Percentiles rank a stretch among this genome's conserved stretches.
Conservation (phyloP, 2,888 invertebrate species). For the Brenthis daphne region DNA sequence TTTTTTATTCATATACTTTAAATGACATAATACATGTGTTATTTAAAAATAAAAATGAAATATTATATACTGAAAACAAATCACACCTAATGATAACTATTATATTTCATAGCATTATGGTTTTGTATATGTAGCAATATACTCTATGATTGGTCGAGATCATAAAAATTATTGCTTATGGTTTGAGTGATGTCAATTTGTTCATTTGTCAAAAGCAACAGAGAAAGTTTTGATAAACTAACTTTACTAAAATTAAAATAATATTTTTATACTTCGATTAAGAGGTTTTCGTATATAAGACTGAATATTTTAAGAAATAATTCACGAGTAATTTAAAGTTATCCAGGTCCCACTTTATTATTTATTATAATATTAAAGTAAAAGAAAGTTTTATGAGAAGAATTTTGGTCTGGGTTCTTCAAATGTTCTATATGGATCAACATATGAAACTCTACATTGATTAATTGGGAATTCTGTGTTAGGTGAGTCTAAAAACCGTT, state of each 20-base stretch:
- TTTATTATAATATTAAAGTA: slow-evolving; percentile 5
- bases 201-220: slow-evolving; percentile 33
- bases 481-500: slow-evolving; percentile 13
- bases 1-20: no score
- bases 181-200: slow-evolving; percentile 30
- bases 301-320: slow-evolving; percentile 8
- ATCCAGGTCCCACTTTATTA: not conserved
- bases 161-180: slow-evolving; percentile 9
- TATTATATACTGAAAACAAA: no score
- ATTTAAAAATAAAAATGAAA: no score
- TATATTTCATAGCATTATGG: no score
- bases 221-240: slow-evolving; percentile 40
- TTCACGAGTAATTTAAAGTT: not conserved
- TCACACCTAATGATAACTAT: no score
- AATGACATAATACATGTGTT: no score
- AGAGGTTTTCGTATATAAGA: slow-evolving; percentile 6
- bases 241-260: slow-evolving; percentile 31
- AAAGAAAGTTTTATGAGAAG: slow-evolving; percentile 27
- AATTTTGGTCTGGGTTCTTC: slow-evolving; percentile 14
- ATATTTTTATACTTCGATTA: slow-evolving; percentile 25
- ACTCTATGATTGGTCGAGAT: no score
- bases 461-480: slow-evolving; percentile 5
- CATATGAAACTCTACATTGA: slow-evolving; percentile 19
- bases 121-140: no score
- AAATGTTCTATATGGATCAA: slow-evolving; percentile 23